A percentile compares a stretch with the other conserved stretches of the same genome.
phyloP scores from a whole-genome alignment of 1,140 invertebrate species.

The Drosophila pruinosa region DNA sequence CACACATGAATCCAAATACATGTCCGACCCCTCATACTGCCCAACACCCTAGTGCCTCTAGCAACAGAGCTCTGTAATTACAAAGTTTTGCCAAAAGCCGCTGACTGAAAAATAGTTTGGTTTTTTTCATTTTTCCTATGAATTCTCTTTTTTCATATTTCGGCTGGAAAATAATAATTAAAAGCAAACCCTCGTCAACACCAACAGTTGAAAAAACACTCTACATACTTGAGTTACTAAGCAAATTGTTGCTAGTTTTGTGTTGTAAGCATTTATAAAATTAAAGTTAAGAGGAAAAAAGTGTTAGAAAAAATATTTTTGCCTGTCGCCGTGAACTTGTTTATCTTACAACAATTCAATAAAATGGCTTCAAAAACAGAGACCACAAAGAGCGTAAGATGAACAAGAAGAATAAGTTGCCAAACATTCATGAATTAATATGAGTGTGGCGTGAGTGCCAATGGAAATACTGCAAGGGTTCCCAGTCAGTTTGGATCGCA shows the following conservation, averaged over 20 bases:
- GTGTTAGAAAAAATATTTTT: background rate
- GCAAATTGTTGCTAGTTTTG: conserved; percentile 25
- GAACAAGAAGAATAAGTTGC: background rate
- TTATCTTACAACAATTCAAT: background rate
- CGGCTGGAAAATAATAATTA: conserved; percentile 49
- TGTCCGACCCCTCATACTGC: background rate
- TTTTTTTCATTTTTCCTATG: background rate
- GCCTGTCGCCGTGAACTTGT: conserved; percentile 29
- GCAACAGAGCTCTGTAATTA: conserved; percentile 63
- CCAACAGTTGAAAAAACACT: background rate
- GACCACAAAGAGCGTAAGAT: background rate
- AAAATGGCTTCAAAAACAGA: background rate
- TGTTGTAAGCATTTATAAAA: background rate
- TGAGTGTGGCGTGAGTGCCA: conserved; percentile 24
- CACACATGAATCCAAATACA: conserved; percentile 22
- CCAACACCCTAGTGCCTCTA: background rate
- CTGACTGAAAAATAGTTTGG: conserved; percentile 11
- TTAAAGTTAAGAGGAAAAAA: background rate
- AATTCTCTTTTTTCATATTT: conserved; percentile 50
- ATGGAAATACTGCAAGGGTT: conserved; percentile 24
- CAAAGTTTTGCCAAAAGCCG: conserved; percentile 55
- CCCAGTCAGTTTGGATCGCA: conserved; percentile 44
- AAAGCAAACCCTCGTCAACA: conserved; percentile 30
- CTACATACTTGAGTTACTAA: conserved; percentile 30
- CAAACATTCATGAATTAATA: conserved; percentile 27